phyloP scores from a whole-genome alignment of 2,888 invertebrate species.

The Pristionchus fissidentatus region DNA sequence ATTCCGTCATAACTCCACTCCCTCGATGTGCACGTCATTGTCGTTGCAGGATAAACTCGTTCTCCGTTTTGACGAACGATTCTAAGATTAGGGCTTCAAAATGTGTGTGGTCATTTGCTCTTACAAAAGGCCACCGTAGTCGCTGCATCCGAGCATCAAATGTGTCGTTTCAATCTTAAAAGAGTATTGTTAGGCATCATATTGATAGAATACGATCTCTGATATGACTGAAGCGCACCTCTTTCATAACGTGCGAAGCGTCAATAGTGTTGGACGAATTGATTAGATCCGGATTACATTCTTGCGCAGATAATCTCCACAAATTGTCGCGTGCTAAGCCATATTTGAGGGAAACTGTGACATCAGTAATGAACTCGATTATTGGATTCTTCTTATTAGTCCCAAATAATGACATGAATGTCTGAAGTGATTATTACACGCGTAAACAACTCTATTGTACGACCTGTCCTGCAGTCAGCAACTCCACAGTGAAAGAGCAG shows the following conservation, averaged over 20 bases:
- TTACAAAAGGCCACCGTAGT: too few species aligned
- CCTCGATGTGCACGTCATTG: neutral
- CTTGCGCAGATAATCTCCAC: too few species aligned
- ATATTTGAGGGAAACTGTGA: too few species aligned
- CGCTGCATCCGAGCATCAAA: neutral
- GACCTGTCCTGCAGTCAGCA: neutral
- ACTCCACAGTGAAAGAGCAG: neutral
- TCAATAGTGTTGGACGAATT: neutral
- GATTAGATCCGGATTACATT: too few species aligned
- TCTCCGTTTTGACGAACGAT: neutral
- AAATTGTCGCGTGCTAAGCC: too few species aligned
- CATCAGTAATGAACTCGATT: too few species aligned
- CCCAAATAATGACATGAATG: too few species aligned
- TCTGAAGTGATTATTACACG: too few species aligned
- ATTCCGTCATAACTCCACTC: neutral
- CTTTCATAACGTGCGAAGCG: neutral
- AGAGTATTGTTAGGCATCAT: neutral
- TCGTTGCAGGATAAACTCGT: neutral
- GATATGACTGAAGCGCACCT: neutral
- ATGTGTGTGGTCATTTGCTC: too few species aligned
- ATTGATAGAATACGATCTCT: neutral
- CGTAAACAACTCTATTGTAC: neutral
- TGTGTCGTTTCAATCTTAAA: neutral
- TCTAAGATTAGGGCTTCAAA: neutral
- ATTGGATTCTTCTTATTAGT: too few species aligned